These are phyloP conservation scores for Cantharis flavilabris DNA, from an alignment of 2,888 invertebrate species.

Conservation along the genomic window DNA sequence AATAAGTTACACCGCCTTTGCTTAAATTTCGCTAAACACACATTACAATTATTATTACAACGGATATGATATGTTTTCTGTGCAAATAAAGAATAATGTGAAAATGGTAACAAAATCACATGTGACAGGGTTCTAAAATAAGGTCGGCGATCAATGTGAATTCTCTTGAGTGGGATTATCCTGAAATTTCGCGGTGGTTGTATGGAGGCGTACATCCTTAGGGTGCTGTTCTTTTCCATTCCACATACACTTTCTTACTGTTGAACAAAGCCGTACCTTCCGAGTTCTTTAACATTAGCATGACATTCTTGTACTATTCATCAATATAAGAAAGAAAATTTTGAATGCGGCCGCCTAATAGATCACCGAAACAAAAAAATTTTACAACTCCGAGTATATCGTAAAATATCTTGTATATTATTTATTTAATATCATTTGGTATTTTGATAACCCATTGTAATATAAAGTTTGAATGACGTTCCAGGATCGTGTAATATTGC, in stretches of 20 bases:
- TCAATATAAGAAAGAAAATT: background rate
- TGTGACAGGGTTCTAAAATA: conserved; percentile 33
- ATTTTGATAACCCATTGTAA: background rate
- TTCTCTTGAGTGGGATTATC: conserved; percentile 33
- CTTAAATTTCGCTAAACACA: conserved; percentile 9
- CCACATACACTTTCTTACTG: conserved; percentile 30
- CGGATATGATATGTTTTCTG: conserved; percentile 10
- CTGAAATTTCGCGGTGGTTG: conserved; percentile 33
- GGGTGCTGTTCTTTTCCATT: conserved; percentile 33
- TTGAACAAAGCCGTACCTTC: conserved; percentile 21
- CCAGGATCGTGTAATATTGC: background rate
- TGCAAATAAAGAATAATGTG: conserved; percentile 13
- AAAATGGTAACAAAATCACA: conserved; percentile 24
- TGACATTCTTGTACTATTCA: background rate
- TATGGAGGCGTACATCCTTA: conserved; percentile 32
- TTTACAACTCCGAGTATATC: background rate
- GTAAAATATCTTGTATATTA: background rate
- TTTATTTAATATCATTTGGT: background rate
- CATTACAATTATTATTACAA: conserved; percentile 7
- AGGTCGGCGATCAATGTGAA: conserved; percentile 32
- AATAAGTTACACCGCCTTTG: background rate
- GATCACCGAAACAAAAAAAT: background rate
- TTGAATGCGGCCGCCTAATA: background rate
- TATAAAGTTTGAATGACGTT: background rate
- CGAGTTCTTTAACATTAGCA: conserved; percentile 20